Conservation (phyloP, 2,888 invertebrate species). For the Chrysomela aeneicollis region DNA sequence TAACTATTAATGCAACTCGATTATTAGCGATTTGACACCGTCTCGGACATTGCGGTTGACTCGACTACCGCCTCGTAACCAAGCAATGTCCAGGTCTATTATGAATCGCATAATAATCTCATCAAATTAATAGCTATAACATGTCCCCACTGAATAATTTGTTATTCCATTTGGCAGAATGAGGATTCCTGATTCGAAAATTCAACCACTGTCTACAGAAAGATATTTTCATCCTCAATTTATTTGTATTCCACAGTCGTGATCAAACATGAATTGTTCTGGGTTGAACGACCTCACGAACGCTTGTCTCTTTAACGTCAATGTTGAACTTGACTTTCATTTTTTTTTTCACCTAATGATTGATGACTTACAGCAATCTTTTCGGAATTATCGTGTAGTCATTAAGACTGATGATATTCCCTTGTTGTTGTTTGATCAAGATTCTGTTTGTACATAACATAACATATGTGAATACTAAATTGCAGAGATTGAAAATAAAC, state of each 20-base stretch:
- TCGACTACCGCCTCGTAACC: too few relatives aligned
- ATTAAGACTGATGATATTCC: conserved; percentile 56
- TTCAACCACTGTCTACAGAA: too few relatives aligned
- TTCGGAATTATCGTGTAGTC: conserved; percentile 57
- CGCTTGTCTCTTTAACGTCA: conserved; percentile 41
- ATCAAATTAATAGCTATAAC: too few relatives aligned
- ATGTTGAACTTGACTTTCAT: conserved; percentile 47
- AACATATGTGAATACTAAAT: background rate
- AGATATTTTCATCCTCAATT: too few relatives aligned
- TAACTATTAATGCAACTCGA: too few relatives aligned
- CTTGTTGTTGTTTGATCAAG: conserved; percentile 50
- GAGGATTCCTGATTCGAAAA: too few relatives aligned
- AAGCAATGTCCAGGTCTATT: too few relatives aligned
- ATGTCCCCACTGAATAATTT: too few relatives aligned
- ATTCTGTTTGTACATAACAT: conserved; percentile 18
- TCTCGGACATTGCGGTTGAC: too few relatives aligned
- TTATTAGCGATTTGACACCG: too few relatives aligned
- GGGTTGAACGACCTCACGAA: conserved; percentile 37
- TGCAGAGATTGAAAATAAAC: background rate
- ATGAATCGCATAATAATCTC: too few relatives aligned
- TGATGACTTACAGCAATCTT: conserved; percentile 54
- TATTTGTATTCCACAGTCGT: conserved; percentile 25
- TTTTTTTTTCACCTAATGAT: conserved; percentile 47
- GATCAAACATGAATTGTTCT: conserved; percentile 40
- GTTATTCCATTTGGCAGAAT: too few relatives aligned